A percentile compares a stretch with the other conserved stretches of the same genome.
phyloP scores from a whole-genome alignment of 2,888 invertebrate genomes.

The Papilio gigon region DNA sequence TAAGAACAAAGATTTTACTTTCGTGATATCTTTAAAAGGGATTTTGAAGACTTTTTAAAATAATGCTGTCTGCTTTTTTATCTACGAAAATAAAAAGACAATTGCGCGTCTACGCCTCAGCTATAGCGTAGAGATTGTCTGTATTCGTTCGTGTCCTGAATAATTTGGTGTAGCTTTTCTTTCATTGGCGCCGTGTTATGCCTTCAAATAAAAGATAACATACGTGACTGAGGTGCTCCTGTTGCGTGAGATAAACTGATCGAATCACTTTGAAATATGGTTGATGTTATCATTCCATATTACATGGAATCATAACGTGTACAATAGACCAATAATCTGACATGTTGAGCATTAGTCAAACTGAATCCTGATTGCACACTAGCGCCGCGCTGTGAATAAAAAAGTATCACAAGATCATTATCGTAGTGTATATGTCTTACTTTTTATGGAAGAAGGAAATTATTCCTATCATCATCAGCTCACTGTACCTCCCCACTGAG shows the following conservation, averaged over 20 bases:
- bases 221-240: conserved; percentile 26
- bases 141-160: conserved; percentile 35
- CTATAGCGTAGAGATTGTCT: conserved; percentile 36
- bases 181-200: conserved; percentile 28
- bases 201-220: conserved; percentile 31
- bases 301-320: too few species aligned
- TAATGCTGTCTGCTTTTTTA: conserved; percentile 22
- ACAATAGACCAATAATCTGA: too few species aligned
- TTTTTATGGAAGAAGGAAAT: too few species aligned
- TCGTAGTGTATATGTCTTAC: too few species aligned
- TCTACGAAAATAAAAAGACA: conserved; percentile 26
- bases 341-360: too few species aligned
- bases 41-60: conserved; percentile 8
- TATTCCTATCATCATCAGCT: too few species aligned
- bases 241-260: not conserved
- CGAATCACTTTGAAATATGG: not conserved
- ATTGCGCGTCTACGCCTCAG: conserved; percentile 37
- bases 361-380: too few species aligned
- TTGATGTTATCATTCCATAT: too few species aligned
- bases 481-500: too few species aligned
- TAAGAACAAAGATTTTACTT: not conserved
- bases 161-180: conserved; percentile 35
- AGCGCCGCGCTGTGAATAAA: too few species aligned
- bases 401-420: too few species aligned
- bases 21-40: not conserved